Percentiles rank a stretch among this genome's conserved stretches.
Conservation (phyloP, 2,797 vertebrate species). For the Strix occidentalis region DNA sequence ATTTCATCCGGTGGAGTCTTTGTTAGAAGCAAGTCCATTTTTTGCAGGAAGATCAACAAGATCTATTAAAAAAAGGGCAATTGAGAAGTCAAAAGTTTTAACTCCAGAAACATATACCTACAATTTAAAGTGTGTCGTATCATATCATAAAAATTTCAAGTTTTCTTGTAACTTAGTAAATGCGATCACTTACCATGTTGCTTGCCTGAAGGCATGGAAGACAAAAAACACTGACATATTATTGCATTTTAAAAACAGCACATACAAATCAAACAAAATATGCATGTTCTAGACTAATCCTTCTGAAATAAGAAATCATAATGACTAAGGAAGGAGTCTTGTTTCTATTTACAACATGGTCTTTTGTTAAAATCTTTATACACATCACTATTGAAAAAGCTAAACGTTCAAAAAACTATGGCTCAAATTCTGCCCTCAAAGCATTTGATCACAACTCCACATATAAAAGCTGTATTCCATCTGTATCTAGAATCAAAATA, state of each 20-base stretch:
- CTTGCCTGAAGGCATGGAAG: constrained; percentile 96
- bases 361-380: not conserved
- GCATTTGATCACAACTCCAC: not conserved
- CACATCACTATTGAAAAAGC: not conserved
- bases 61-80: constrained; percentile 80
- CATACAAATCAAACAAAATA: constrained; percentile 9
- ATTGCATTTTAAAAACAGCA: constrained; percentile 55
- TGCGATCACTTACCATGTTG: constrained; percentile 95
- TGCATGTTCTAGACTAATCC: not conserved
- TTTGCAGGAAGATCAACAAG: constrained; percentile 97
- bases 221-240: constrained; percentile 76
- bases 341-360: not conserved
- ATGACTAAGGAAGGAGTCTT: not conserved
- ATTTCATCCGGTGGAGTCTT: constrained; percentile 97
- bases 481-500: not conserved
- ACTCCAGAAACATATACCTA: not conserved
- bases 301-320: not conserved
- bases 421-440: not conserved
- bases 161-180: constrained; percentile 51
- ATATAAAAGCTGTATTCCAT: not conserved
- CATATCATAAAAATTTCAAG: constrained; percentile 34
- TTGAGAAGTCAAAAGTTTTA: not conserved
- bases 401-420: not conserved
- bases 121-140: not conserved
- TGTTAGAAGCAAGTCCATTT: constrained; percentile 97